Evolutionary conservation across 2,888 invertebrate species (phyloP), one percentile per base, ranked within the genome.

Genomic region (Leucoptera coffeella): DNA sequence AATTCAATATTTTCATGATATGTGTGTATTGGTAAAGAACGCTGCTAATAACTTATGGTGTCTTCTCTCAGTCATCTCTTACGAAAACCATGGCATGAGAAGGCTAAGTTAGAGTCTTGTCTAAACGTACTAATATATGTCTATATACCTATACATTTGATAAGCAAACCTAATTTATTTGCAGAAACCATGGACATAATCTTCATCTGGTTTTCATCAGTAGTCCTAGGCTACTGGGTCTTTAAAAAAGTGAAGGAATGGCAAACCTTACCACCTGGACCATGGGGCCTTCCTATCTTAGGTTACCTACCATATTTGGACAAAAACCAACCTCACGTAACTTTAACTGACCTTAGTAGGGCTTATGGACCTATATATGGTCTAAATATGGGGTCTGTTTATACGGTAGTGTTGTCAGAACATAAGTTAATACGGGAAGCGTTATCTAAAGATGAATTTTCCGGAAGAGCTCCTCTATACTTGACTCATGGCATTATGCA

Each of bases 401-500:
- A 80, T 36, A 77, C 87, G 0, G 81, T 93, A 1, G 80, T 93
- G 1, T 44, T 93, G 12, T 76, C 85, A 1, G 89, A 92, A 48
- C 78, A 80, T 6, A 73, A 73, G 26, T 42, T 87, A 27, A 75
- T 93, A 24, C 74, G 82, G 32, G 80, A 84, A 33, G 78, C 83
- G 3, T 77, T 92, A 28, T 73, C 80, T 0, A 81, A 79, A 46
- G 85, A 86, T 20, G 74, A 56, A 3, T 80, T 86, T 36, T 71
- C 82, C 3, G 89, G 86, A 9, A 67, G 87, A 33, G 89, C 91
- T 0, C 89, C 90, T 2, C 72, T 92, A 2, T 87, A 79, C 48
- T 54, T 91, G 24, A 89, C 90, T 0, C 88, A 89, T 45, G 90
- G 89, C 15, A 84, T 91, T 31, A 87, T 91, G 85, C 73, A 83